These are phyloP conservation scores for Paramisgurnus dabryanus DNA, from an alignment of 2,113 vertebrate species.

Conservation along the genomic window DNA sequence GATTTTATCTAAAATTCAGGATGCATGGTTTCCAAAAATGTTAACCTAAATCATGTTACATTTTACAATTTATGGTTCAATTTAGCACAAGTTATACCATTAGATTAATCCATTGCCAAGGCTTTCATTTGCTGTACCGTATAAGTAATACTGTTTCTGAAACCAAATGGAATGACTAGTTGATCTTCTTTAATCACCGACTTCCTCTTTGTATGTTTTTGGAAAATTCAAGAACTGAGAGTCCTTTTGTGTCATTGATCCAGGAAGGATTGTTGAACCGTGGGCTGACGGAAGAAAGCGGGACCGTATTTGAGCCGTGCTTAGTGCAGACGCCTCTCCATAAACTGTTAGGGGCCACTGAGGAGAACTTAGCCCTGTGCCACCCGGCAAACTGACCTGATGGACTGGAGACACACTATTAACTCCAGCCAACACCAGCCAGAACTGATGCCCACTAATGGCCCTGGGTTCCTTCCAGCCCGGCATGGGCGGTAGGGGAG, in stretches of 20 bases:
- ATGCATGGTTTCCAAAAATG: too few species aligned
- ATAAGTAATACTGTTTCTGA: neutral
- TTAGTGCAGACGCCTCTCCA: conserved; percentile 30
- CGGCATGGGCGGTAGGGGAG: conserved; percentile 17
- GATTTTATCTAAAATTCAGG: too few species aligned
- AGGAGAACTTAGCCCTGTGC: conserved; percentile 34
- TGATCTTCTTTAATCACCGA: neutral
- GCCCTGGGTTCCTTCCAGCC: conserved; percentile 51
- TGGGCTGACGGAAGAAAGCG: neutral
- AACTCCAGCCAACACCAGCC: conserved; percentile 51
- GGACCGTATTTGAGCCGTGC: conserved; percentile 11
- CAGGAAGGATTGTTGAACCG: conserved; percentile 18
- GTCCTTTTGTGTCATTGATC: conserved; percentile 21
- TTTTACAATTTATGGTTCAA: too few species aligned
- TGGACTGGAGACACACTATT: conserved; percentile 57
- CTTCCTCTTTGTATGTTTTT: conserved; percentile 5
- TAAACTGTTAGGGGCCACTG: conserved; percentile 36
- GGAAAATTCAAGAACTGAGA: conserved; percentile 8
- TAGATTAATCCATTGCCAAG: neutral
- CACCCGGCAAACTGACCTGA: conserved; percentile 44
- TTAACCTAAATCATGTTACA: too few species aligned
- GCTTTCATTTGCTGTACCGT: neutral
- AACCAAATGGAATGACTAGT: neutral
- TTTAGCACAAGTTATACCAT: too few species aligned
- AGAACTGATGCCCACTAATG: conserved; percentile 48